Evolutionary conservation across 2,888 invertebrate genomes (phyloP).

Genomic region (Synanthedon myopaeformis): DNA sequence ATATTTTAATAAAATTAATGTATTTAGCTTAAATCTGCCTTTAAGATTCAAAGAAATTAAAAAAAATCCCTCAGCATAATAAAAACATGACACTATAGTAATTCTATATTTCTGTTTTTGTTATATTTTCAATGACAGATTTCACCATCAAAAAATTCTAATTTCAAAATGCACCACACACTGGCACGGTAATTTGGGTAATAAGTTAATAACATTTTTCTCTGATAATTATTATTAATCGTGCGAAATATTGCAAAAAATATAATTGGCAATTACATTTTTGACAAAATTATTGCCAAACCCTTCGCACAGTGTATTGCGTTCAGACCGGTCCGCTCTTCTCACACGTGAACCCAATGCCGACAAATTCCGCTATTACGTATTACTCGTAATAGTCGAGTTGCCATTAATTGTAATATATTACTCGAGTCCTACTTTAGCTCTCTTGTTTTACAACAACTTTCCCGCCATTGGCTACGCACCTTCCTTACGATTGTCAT

Average conservation of each 20-base stretch:
- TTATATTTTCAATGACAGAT: no score
- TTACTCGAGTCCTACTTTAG: constrained; percentile 1
- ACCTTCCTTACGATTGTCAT: background rate
- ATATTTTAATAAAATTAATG: no score
- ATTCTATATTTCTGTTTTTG: no score
- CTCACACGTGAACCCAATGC: constrained; percentile 2
- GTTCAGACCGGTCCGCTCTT: constrained; percentile 6
- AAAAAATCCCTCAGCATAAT: no score
- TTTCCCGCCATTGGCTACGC: background rate
- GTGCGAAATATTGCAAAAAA: background rate
- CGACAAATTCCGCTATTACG: constrained; percentile 2
- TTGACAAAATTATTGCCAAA: background rate
- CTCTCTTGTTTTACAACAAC: background rate
- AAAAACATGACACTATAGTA: no score
- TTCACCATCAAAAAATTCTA: no score
- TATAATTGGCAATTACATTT: background rate
- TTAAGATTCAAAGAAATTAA: no score
- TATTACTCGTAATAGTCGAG: constrained; percentile 4
- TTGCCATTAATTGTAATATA: constrained; percentile 9
- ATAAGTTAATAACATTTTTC: no score
- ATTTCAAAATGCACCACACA: no score
- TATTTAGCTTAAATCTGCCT: no score
- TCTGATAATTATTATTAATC: background rate
- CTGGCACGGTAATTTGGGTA: no score
- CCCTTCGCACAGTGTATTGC: constrained; percentile 4